Percentiles rank a stretch among this genome's conserved stretches.
These are phyloP conservation scores for Antechinus flavipes DNA, from an alignment of 2,113 vertebrate species.

Conservation along the genomic window DNA sequence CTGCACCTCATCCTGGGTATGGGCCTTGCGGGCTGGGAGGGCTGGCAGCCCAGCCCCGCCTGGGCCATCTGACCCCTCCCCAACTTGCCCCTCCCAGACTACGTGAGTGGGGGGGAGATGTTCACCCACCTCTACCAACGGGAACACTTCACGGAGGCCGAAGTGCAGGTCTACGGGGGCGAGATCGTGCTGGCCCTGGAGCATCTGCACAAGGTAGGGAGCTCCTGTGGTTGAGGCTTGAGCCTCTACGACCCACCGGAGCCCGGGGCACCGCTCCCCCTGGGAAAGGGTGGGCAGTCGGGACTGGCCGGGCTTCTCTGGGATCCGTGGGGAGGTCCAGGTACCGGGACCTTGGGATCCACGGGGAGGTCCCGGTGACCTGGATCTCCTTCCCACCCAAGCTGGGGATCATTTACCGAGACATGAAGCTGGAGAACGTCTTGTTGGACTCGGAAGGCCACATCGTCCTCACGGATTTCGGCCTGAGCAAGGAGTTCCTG, in stretches of 20 bases:
- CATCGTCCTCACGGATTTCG: constrained; percentile 94
- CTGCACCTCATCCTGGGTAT: constrained; percentile 94
- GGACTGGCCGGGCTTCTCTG: not conserved
- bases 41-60: rapidly evolving
- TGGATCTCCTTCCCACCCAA: constrained; percentile 53
- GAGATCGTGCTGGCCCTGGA: constrained; percentile 94
- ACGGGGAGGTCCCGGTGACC: not conserved
- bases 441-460: constrained; percentile 94
- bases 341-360: too few relatives aligned
- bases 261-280: too few relatives aligned
- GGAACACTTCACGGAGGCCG: constrained; percentile 93
- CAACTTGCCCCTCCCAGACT: constrained; percentile 83
- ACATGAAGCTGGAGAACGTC: constrained; percentile 95
- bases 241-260: not conserved
- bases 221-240: not conserved
- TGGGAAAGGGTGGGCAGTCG: not conserved
- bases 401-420: constrained; percentile 94
- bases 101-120: constrained; percentile 94
- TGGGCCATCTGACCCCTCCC: not conserved
- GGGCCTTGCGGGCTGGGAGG: not conserved
- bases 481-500: constrained; percentile 95
- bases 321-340: not conserved
- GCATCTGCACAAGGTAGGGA: constrained; percentile 92
- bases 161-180: constrained; percentile 92
- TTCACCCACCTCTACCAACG: constrained; percentile 95